Evolutionary conservation across 2,888 invertebrate species (phyloP).

Genomic region (Tenthredo livida): DNA sequence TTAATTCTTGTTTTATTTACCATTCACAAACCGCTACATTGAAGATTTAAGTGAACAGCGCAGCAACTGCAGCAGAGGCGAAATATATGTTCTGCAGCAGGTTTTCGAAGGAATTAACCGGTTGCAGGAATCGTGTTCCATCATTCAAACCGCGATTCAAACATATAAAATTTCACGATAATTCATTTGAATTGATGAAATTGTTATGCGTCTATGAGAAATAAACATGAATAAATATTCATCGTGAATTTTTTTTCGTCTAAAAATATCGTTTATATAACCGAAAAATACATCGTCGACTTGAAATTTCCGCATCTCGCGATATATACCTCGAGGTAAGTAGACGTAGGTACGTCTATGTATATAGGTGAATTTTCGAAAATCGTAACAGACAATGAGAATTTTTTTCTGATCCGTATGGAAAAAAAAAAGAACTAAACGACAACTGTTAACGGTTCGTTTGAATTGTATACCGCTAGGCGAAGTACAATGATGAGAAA

Average conservation of each 20-base stretch:
- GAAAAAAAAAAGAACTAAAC: not conserved
- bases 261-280: not conserved
- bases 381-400: not conserved
- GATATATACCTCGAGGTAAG: too few species aligned
- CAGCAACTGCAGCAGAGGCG: not conserved
- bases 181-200: not conserved
- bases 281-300: too few species aligned
- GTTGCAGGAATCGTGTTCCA: not conserved
- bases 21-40: not conserved
- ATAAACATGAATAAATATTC: not conserved
- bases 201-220: not conserved
- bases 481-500: not conserved
- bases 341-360: too few species aligned
- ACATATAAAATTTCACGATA: not conserved
- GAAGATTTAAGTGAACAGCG: not conserved
- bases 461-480: not conserved
- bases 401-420: not conserved
- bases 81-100: not conserved
- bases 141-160: conserved; percentile 8
- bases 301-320: too few species aligned
- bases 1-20: not conserved
- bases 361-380: not conserved
- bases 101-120: not conserved
- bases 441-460: not conserved
- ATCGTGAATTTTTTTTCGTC: not conserved